Conservation (phyloP, 2,888 invertebrate species). For the Leistus spinibarbis region DNA sequence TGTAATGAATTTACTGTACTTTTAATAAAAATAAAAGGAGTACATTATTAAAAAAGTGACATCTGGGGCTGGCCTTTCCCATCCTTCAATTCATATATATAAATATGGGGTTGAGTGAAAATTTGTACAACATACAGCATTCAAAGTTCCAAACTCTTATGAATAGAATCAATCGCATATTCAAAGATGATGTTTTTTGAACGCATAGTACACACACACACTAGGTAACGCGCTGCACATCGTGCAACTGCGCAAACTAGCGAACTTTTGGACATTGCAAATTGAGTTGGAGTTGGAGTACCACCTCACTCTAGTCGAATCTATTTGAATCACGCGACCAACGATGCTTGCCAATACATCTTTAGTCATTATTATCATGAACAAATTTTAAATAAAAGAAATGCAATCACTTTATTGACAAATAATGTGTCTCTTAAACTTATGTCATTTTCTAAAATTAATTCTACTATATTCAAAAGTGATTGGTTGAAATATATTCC, state of each 20-base stretch:
- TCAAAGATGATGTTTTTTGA: conserved; percentile 14
- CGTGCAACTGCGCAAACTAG: conserved; percentile 11
- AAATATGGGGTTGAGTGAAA: conserved; percentile 2
- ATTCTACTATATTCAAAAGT: no score
- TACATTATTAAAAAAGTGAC: conserved; percentile 43
- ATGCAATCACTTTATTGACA: neutral
- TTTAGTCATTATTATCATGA: neutral
- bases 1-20: conserved; percentile 37
- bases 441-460: neutral
- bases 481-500: no score
- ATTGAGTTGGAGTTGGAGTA: neutral
- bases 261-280: neutral
- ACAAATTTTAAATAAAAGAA: neutral
- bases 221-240: conserved; percentile 10
- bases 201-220: conserved; percentile 18
- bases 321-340: neutral
- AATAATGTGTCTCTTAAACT: conserved; percentile 13
- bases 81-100: conserved; percentile 41
- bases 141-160: no score
- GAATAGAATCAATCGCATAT: neutral
- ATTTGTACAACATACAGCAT: no score
- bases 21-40: conserved; percentile 40
- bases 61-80: conserved; percentile 51
- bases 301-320: no score
- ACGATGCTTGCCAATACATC: neutral